Evolutionary conservation across 2,113 vertebrate species (phyloP).

Genomic region (Glaucidium brasilianum): DNA sequence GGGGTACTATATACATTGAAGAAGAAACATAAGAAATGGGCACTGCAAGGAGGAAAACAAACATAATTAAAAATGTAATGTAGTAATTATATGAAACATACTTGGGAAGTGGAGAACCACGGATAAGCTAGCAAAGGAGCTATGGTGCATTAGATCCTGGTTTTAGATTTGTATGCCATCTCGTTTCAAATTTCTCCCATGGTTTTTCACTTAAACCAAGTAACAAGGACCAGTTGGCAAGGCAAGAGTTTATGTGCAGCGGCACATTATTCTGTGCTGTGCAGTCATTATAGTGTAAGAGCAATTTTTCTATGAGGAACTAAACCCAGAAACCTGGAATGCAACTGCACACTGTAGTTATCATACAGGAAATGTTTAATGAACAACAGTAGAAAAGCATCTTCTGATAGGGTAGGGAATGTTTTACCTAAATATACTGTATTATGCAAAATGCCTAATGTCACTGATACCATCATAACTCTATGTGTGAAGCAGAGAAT

Average conservation of each 20-base stretch:
- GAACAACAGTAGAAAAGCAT: background rate
- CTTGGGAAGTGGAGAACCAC: background rate
- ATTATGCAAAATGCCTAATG: background rate
- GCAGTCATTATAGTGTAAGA: background rate
- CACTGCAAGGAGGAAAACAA: slow-evolving; percentile 13
- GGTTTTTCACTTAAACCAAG: slow-evolving; percentile 66
- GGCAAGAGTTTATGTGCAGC: slow-evolving; percentile 39
- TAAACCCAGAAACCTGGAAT: background rate
- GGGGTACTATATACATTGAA: background rate
- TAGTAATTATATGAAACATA: background rate
- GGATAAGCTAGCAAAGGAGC: background rate
- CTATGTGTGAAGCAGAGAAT: background rate
- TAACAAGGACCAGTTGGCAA: slow-evolving; percentile 61
- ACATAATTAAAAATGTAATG: slow-evolving; percentile 42
- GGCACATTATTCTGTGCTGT: background rate
- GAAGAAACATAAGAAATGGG: background rate
- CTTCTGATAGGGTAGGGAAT: background rate
- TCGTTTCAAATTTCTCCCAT: slow-evolving; percentile 53
- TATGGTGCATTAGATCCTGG: background rate
- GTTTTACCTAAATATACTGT: background rate
- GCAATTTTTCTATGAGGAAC: background rate
- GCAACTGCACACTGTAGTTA: background rate
- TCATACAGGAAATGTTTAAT: background rate
- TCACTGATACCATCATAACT: background rate
- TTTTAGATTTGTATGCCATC: slow-evolving; percentile 40